These are phyloP conservation scores for Hymenochirus boettgeri DNA, from an alignment of 2,113 vertebrate genomes.

Conservation along the genomic window DNA sequence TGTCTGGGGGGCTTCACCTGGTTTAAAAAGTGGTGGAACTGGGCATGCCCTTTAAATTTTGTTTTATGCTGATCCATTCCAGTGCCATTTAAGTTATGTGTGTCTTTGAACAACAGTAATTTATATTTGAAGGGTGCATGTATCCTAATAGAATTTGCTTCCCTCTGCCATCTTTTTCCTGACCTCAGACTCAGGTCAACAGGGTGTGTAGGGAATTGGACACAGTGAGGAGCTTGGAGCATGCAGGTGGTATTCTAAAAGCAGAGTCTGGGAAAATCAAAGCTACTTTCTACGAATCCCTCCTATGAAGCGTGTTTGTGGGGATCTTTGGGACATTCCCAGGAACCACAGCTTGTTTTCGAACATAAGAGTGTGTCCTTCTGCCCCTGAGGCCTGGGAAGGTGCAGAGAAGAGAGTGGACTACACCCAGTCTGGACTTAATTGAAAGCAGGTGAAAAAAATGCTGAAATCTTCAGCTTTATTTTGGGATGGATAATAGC, in stretches of 20 bases:
- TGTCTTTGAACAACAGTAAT: too few relatives aligned
- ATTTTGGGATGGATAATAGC: conserved; percentile 19
- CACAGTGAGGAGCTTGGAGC: not conserved
- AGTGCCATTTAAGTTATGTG: too few relatives aligned
- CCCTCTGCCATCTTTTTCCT: not conserved
- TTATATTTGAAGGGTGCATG: too few relatives aligned
- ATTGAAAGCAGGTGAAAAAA: conserved; percentile 40
- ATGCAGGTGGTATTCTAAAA: conserved; percentile 25
- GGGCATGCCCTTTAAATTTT: too few relatives aligned
- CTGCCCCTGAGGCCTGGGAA: conserved; percentile 23
- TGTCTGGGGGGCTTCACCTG: too few relatives aligned
- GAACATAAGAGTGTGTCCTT: conserved; percentile 18
- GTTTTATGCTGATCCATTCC: not conserved
- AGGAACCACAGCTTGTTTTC: conserved; percentile 33
- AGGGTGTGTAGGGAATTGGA: not conserved
- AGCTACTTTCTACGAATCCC: conserved; percentile 17
- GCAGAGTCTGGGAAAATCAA: conserved; percentile 28
- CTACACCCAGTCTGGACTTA: conserved; percentile 36
- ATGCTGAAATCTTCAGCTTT: conserved; percentile 34
- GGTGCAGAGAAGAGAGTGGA: conserved; percentile 12
- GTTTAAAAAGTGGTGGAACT: too few relatives aligned
- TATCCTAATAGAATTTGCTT: too few relatives aligned
- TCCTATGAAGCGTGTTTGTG: conserved; percentile 34
- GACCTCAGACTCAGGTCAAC: conserved; percentile 31
- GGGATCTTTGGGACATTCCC: conserved; percentile 35